Base-by-base conservation (phyloP, 1,140 invertebrate genomes). In the Ectropis grisescens region DNA sequence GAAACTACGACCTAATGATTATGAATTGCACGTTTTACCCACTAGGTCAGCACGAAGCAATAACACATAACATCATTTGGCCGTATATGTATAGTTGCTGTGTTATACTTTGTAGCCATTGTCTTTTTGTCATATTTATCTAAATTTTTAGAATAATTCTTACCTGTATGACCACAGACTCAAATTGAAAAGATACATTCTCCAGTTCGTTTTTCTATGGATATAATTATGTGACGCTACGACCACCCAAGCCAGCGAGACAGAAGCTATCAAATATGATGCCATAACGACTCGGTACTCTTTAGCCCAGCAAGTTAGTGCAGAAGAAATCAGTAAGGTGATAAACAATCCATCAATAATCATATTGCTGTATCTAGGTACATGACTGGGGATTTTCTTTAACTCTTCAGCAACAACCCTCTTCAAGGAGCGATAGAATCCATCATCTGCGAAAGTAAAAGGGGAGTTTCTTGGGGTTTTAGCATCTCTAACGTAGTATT, bases 141-240 rank as follows among this genome's bases (percentile, higher is more conserved):
- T n/a, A n/a, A n/a, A n/a, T n/a, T n/a, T n/a, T 19, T 19, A 19
- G 16, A 19, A 26, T 26, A n/a, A n/a, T 26, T 26, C 40, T 49
- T 68, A 87, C 86, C 81, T 87, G 13, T 86, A 89, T 1, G 89
- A 87, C 80, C 90, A 78, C 26, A 89, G 45, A 14, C 82, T 82
- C 13, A 95, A 66, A 55, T 94, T 90, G 38, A 92, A 92, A 15
- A 91, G 86, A 56, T 91, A 93, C 88, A 93, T 93, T 29, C 93
- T 86, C 84, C 91, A 93, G 55, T 89, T 93, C 47, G 93, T 86
- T 30, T 80, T 87, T 54, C 87, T 85, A 58, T 95, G 93, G 36
- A 94, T 89, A 60, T 90, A 96, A 65, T 95, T 96, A 61, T 96
- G 93, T 0, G 87, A 84, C 11, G 82, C 83, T 8, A 91, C 83